These are phyloP conservation scores for Synergus laeviventris DNA, from an alignment of 2,888 invertebrate genomes.

Conservation along the genomic window DNA sequence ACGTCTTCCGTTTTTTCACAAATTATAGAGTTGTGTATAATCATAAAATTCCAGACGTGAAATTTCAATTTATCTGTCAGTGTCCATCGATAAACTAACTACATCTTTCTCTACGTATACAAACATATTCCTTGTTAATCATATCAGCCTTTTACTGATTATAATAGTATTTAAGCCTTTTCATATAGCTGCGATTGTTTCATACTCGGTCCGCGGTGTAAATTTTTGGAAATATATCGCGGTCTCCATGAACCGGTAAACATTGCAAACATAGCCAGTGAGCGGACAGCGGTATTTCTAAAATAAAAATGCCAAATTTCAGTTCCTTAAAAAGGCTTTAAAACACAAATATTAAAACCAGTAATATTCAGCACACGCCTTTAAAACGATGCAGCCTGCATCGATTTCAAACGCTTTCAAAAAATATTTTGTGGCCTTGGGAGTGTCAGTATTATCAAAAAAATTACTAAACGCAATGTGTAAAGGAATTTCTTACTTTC, in stretches of 20 bases:
- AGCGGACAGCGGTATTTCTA: conserved; percentile 2
- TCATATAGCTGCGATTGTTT: background rate
- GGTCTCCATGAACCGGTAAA: background rate
- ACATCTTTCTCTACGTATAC: too few species aligned
- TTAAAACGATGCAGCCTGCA: background rate
- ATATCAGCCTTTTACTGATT: background rate
- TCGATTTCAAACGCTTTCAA: conserved; percentile 2
- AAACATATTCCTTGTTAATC: background rate
- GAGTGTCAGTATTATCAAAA: background rate
- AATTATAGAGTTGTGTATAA: too few species aligned
- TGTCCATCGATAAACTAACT: background rate
- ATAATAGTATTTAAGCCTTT: background rate
- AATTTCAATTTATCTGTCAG: too few species aligned
- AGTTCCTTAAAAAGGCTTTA: too few species aligned
- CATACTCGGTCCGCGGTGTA: background rate
- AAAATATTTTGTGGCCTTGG: background rate
- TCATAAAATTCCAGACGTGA: too few species aligned
- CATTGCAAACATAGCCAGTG: background rate
- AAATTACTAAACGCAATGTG: conserved; percentile 7
- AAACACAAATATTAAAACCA: too few species aligned
- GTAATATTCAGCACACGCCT: background rate
- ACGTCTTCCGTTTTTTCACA: too few species aligned
- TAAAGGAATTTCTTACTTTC: background rate
- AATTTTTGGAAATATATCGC: conserved; percentile 2
- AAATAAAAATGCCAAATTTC: background rate